These are phyloP conservation scores for Enteromius argenteus DNA, from an alignment of 2,797 vertebrate species.

Conservation along the genomic window DNA sequence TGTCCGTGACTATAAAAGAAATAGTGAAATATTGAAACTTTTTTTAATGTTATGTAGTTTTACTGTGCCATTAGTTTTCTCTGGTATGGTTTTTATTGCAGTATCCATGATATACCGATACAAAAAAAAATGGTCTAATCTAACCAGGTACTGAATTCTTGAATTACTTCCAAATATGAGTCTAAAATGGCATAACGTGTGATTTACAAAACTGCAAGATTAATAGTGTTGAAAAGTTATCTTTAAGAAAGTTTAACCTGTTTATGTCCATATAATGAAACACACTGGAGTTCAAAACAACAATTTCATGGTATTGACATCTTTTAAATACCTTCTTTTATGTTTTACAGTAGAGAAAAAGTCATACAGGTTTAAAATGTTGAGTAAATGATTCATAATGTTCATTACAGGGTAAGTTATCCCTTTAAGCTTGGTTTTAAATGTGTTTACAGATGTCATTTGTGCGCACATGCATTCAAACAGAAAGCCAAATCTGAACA, in stretches of 20 bases:
- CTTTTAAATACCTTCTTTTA: neutral
- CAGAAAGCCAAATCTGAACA: slow-evolving; percentile 67
- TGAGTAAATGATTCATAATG: neutral
- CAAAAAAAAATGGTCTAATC: neutral
- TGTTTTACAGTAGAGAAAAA: neutral
- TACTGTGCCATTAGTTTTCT: neutral
- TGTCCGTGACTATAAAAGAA: slow-evolving; percentile 36
- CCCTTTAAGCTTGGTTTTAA: neutral
- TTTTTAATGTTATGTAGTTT: neutral
- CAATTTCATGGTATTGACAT: neutral
- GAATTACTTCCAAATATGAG: too few species aligned
- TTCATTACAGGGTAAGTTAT: neutral
- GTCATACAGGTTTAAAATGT: neutral
- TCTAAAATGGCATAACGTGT: neutral
- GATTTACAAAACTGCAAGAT: neutral
- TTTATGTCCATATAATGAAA: neutral
- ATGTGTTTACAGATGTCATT: slow-evolving; percentile 2
- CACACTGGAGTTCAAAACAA: neutral
- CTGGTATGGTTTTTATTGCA: neutral
- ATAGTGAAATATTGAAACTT: neutral
- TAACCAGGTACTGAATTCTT: neutral
- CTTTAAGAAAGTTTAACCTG: neutral
- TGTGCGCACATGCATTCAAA: slow-evolving; percentile 60
- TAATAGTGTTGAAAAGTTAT: neutral
- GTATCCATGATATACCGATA: neutral